Percentiles rank a stretch among this genome's conserved stretches.
Conservation (phyloP, 2,113 vertebrate species). For the Polypterus bichir region DNA sequence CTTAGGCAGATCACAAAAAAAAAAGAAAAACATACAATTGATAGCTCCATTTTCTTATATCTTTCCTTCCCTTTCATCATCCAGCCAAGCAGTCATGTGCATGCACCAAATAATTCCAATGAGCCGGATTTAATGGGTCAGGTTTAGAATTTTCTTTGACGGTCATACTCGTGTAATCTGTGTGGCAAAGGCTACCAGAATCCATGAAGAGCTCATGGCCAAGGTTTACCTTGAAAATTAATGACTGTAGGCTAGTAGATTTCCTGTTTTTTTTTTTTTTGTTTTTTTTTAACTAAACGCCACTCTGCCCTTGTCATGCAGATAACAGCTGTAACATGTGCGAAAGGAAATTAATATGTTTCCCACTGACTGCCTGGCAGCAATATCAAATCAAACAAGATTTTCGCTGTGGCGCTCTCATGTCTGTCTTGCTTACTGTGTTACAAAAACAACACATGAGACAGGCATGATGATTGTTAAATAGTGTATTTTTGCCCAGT, state of each 20-base stretch:
- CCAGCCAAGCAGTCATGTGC: conserved; percentile 10
- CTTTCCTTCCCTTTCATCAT: too few species aligned
- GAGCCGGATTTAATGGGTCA: conserved; percentile 9
- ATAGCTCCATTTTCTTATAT: neutral
- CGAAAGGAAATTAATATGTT: conserved; percentile 41
- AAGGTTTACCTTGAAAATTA: neutral
- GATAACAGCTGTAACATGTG: conserved; percentile 48
- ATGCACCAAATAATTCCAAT: conserved; percentile 4
- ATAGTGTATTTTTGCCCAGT: neutral
- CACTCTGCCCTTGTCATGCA: conserved; percentile 49
- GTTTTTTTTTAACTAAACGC: conserved; percentile 25
- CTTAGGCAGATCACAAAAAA: neutral
- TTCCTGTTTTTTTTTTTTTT: conserved; percentile 3
- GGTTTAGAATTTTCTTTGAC: conserved; percentile 2
- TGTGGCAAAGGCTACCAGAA: conserved; percentile 10
- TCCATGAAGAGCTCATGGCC: conserved; percentile 8
- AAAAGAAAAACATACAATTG: conserved; percentile 9
- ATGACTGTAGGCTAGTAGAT: too few species aligned
- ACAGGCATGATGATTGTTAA: conserved; percentile 2
- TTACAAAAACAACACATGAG: neutral
- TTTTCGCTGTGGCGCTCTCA: conserved; percentile 16
- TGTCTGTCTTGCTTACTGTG: conserved; percentile 8
- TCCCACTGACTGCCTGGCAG: conserved; percentile 49
- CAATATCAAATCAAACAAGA: conserved; percentile 39
- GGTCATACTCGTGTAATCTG: conserved; percentile 11